These are phyloP conservation scores for Petroica traversi DNA, from an alignment of 2,113 vertebrate species.

Conservation along the genomic window DNA sequence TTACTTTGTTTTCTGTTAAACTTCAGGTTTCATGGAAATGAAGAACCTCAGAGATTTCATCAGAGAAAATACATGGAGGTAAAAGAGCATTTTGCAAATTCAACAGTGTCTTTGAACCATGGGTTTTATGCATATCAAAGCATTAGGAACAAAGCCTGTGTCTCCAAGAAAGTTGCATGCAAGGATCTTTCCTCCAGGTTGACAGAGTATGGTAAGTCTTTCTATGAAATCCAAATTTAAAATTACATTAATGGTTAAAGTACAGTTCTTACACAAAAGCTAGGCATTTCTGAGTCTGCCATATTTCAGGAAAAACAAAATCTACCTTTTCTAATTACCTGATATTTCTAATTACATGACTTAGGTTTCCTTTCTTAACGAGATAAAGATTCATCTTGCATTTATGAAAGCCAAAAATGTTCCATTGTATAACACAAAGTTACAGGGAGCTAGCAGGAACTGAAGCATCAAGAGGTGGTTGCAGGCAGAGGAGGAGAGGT, in stretches of 20 bases:
- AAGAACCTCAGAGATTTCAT: not conserved
- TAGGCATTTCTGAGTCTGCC: not conserved
- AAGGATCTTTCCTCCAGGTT: not conserved
- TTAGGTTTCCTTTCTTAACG: not conserved
- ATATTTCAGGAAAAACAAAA: not conserved
- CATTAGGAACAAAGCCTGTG: not conserved
- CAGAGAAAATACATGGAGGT: not conserved
- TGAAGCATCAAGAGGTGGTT: not conserved
- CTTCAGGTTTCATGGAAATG: not conserved
- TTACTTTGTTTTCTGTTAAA: constrained; percentile 15
- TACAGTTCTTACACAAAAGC: not conserved
- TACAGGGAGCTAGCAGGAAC: not conserved
- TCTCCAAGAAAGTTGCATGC: not conserved
- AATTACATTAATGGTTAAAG: not conserved
- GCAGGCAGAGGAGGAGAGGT: not conserved
- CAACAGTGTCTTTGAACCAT: not conserved
- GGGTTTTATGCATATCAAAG: not conserved
- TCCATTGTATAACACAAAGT: not conserved
- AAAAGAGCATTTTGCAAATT: not conserved
- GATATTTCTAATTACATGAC: not conserved
- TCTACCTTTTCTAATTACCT: not conserved
- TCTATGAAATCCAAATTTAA: not conserved
- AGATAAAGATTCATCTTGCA: not conserved
- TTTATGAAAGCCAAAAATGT: not conserved
- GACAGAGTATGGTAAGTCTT: not conserved